Conservation (phyloP, 1,140 invertebrate genomes). For the Aculops lycopersici region DNA sequence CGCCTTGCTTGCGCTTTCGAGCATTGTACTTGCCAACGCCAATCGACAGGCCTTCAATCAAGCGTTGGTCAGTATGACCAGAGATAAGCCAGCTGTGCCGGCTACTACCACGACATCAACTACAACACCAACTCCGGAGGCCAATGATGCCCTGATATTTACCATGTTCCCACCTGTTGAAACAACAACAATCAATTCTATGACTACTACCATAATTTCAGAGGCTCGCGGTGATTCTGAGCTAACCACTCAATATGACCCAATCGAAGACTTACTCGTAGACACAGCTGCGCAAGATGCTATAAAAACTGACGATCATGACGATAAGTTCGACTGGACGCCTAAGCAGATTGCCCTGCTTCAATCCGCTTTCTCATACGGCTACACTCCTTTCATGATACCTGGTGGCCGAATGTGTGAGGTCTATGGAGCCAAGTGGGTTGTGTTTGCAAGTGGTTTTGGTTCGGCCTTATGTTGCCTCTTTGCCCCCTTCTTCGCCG, state of each 20-base stretch:
- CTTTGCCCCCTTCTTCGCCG: background rate
- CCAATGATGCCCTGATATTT: background rate
- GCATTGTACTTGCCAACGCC: background rate
- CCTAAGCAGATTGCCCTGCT: background rate
- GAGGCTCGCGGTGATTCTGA: background rate
- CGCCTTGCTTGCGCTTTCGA: background rate
- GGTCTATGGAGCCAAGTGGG: background rate
- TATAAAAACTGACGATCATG: background rate
- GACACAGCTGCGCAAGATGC: background rate
- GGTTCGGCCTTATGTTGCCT: background rate
- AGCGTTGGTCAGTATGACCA: background rate
- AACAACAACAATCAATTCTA: background rate
- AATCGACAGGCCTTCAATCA: background rate
- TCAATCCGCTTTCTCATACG: background rate
- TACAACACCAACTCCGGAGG: background rate
- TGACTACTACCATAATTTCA: background rate
- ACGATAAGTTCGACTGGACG: background rate
- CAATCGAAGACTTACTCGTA: background rate
- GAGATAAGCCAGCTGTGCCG: background rate
- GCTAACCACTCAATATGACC: too few species aligned
- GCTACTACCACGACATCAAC: background rate
- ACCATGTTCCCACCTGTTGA: background rate
- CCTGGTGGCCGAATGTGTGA: background rate
- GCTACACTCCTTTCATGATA: background rate
- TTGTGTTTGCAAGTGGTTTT: background rate